Percentiles rank a stretch among this genome's conserved stretches.
phyloP scores from a whole-genome alignment of 2,888 invertebrate genomes.

The Rhaphigaster nebulosa region DNA sequence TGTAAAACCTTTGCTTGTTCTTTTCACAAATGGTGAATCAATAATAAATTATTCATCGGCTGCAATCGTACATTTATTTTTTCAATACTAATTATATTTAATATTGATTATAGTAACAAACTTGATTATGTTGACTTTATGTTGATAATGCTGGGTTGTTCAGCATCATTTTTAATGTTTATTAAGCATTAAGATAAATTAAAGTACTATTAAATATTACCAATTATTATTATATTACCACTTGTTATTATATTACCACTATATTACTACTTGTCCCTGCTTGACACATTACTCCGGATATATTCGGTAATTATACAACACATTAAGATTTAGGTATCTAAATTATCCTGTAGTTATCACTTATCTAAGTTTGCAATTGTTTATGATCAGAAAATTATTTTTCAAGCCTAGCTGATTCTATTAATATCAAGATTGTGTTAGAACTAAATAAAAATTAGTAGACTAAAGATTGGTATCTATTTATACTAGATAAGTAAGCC shows the following conservation, averaged over 20 bases:
- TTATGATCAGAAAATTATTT: background rate
- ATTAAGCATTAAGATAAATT: background rate
- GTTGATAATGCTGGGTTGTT: no score
- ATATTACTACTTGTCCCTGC: fast-evolving
- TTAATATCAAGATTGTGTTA: background rate
- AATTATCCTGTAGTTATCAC: background rate
- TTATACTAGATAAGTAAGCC: no score
- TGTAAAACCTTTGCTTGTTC: no score
- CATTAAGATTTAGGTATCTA: background rate
- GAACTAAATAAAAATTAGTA: no score
- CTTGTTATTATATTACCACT: background rate
- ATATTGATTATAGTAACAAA: background rate
- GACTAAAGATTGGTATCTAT: no score
- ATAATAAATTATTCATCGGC: background rate
- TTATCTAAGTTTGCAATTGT: no score
- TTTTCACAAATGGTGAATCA: no score
- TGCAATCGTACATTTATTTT: background rate
- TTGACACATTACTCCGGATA: background rate
- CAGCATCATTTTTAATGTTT: background rate
- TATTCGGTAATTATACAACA: background rate
- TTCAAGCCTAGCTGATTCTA: background rate
- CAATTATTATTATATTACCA: background rate
- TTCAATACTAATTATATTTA: background rate
- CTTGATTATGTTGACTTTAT: no score
- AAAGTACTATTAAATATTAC: background rate